Evolutionary conservation across 2,113 vertebrate genomes (phyloP).

Genomic region (Embiotoca jacksoni): DNA sequence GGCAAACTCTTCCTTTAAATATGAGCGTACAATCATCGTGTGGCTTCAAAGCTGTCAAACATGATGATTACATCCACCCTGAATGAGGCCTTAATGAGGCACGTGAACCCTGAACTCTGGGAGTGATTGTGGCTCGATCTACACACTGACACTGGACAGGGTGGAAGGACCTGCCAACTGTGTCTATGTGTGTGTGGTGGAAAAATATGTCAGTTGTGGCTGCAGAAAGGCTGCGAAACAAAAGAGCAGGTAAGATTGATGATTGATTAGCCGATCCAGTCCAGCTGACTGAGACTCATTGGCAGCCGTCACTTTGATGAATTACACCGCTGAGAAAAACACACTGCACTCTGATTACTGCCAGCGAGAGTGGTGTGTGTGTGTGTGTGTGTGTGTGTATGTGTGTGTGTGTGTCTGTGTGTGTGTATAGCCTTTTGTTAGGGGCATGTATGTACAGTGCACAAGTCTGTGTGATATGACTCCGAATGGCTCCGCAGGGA

Average conservation of each 20-base stretch:
- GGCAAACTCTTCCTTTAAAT: too few species aligned
- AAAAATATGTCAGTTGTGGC: constrained; percentile 17
- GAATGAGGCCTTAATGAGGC: too few species aligned
- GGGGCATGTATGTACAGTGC: not conserved
- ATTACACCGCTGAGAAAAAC: constrained; percentile 75
- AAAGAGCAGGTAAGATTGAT: constrained; percentile 71
- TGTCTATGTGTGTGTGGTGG: constrained; percentile 12
- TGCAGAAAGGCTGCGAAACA: constrained; percentile 52
- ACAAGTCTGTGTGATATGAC: constrained; percentile 2
- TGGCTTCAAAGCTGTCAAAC: too few species aligned
- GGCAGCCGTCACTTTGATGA: constrained; percentile 81
- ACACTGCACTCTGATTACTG: constrained; percentile 77
- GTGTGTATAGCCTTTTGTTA: constrained; percentile 5
- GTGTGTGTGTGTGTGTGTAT: constrained; percentile 40
- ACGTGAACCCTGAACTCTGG: too few species aligned
- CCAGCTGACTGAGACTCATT: constrained; percentile 74
- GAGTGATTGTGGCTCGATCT: not conserved
- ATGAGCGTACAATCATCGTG: too few species aligned
- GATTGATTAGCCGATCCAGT: constrained; percentile 75
- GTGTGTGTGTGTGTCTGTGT: constrained; percentile 28
- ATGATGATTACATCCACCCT: too few species aligned
- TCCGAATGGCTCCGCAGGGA: constrained; percentile 33
- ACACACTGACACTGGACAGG: constrained; percentile 6
- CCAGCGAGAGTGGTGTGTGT: constrained; percentile 36
- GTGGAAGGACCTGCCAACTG: not conserved